A percentile compares a stretch with the other conserved stretches of the same genome.
Evolutionary conservation across 2,888 invertebrate genomes (phyloP).

Genomic region (Pristionchus japonicus): DNA sequence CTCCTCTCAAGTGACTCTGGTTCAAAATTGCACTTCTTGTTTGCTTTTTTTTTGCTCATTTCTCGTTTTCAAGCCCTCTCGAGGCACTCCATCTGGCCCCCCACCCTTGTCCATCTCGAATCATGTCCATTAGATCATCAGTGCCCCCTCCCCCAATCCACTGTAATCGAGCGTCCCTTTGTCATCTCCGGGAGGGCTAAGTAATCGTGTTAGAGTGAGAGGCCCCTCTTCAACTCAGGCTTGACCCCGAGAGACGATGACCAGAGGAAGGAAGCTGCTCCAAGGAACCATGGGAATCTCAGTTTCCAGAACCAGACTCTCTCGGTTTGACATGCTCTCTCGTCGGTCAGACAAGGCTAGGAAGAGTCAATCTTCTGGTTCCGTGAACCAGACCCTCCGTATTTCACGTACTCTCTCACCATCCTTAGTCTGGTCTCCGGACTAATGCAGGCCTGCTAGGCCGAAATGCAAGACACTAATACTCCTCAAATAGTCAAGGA

Average conservation of each 20-base stretch:
- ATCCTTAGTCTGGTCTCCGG: not conserved
- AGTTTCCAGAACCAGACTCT: not conserved
- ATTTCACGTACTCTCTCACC: too few species aligned
- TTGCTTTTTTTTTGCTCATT: not conserved
- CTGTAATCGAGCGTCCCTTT: constrained; percentile 42
- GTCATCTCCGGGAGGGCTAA: constrained; percentile 1
- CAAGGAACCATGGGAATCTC: not conserved
- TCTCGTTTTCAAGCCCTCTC: not conserved
- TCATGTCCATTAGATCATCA: constrained; percentile 45
- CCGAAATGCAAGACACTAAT: constrained; percentile 1
- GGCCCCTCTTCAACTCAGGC: not conserved
- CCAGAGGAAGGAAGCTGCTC: not conserved
- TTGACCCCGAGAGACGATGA: not conserved
- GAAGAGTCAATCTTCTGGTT: not conserved
- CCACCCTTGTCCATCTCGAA: not conserved
- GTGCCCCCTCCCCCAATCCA: not conserved
- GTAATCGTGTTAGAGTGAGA: constrained; percentile 38
- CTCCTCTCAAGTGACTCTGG: not conserved
- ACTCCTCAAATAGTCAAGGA: not conserved
- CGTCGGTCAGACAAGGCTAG: not conserved
- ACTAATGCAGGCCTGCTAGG: not conserved
- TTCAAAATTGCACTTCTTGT: not conserved
- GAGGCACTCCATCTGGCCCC: not conserved
- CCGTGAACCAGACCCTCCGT: not conserved
- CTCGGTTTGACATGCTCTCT: not conserved